These are phyloP conservation scores for Psylliodes chrysocephalus DNA, from an alignment of 2,888 invertebrate species.

Conservation along the genomic window DNA sequence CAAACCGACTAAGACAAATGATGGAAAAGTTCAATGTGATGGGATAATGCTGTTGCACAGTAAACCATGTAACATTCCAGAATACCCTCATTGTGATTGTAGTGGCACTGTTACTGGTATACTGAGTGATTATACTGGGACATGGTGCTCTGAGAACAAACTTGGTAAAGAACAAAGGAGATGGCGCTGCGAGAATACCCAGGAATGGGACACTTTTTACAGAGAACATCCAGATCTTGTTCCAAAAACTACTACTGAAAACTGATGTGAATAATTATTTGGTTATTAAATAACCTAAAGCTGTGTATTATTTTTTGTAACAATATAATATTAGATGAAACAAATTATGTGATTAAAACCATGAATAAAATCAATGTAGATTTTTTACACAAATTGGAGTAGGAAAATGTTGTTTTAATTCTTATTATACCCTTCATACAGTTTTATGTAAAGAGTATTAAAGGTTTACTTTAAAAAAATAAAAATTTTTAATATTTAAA, in stretches of 20 bases:
- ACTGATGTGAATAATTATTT: too few relatives aligned
- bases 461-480: too few relatives aligned
- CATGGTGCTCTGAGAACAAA: background rate
- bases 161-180: background rate
- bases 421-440: too few relatives aligned
- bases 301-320: too few relatives aligned
- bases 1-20: background rate
- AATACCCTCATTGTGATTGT: slow-evolving; percentile 5
- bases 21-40: slow-evolving; percentile 5
- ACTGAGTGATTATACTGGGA: background rate
- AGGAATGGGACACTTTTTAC: slow-evolving; percentile 6
- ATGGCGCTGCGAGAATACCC: slow-evolving; percentile 19
- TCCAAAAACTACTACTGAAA: background rate
- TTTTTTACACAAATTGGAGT: too few relatives aligned
- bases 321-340: too few relatives aligned
- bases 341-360: too few relatives aligned
- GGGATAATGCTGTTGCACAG: background rate
- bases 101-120: background rate
- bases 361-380: too few relatives aligned
- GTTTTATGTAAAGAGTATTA: too few relatives aligned
- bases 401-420: too few relatives aligned
- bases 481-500: too few relatives aligned
- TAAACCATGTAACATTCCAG: background rate
- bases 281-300: too few relatives aligned
- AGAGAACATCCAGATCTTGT: background rate